Percentiles rank a stretch among this genome's conserved stretches.
phyloP scores from a whole-genome alignment of 2,888 invertebrate genomes.

The Orthonychiurus folsomi region DNA sequence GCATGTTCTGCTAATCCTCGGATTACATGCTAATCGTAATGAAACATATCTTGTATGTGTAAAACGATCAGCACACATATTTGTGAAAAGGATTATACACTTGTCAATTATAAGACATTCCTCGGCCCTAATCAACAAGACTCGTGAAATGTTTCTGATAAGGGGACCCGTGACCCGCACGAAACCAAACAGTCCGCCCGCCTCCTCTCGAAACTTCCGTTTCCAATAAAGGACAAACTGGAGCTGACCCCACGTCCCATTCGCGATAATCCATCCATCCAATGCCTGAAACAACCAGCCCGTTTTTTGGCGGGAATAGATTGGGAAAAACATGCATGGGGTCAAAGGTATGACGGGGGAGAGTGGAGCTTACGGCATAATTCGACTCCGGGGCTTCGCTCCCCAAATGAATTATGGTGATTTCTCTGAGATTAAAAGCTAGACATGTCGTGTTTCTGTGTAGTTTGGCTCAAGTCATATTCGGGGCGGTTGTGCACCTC shows the following conservation, averaged over 20 bases:
- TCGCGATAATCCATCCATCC: not conserved
- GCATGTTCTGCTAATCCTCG: not conserved
- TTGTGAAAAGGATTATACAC: not conserved
- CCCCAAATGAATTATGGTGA: constrained; percentile 35
- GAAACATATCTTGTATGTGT: not conserved
- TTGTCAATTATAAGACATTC: constrained; percentile 1
- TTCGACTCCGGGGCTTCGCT: not conserved
- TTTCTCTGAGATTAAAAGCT: constrained; percentile 30
- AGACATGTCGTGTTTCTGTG: constrained; percentile 31
- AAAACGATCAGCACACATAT: constrained; percentile 1
- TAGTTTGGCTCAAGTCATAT: constrained; percentile 24
- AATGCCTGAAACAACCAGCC: not conserved
- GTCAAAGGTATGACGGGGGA: constrained; percentile 12
- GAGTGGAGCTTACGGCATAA: not conserved
- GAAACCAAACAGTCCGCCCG: not conserved
- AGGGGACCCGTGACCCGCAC: not conserved
- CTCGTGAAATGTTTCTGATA: not conserved
- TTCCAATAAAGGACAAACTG: constrained; percentile 7
- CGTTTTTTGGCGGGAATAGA: not conserved
- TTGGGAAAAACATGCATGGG: constrained; percentile 1
- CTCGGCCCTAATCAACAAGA: not conserved
- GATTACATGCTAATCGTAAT: constrained; percentile 1
- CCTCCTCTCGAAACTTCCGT: constrained; percentile 7
- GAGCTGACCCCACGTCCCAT: not conserved
- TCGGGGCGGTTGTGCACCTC: constrained; percentile 11